phyloP scores from a whole-genome alignment of 1,140 invertebrate species.

The Eciton burchellii region DNA sequence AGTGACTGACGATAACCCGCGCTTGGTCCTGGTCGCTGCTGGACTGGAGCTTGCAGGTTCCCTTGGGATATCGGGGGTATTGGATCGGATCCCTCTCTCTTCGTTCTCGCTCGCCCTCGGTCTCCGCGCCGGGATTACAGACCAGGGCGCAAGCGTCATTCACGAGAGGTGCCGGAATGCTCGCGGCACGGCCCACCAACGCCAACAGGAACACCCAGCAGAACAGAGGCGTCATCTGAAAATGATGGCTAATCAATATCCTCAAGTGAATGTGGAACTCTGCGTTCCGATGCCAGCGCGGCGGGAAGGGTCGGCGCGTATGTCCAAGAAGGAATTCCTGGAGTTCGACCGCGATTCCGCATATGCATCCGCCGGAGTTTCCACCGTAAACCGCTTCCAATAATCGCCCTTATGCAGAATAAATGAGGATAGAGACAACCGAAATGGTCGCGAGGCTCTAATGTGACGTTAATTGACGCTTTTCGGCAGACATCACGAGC shows the following conservation, averaged over 20 bases:
- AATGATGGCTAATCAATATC: conserved; percentile 85
- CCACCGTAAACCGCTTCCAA: background rate
- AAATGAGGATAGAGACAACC: background rate
- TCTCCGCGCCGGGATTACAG: conserved; percentile 48
- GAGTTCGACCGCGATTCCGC: conserved; percentile 15
- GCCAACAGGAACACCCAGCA: conserved; percentile 77
- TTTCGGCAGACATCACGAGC: too few species aligned
- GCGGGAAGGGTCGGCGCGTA: conserved; percentile 49
- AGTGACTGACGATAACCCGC: conserved; percentile 64
- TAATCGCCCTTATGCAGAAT: background rate
- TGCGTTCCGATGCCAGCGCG: conserved; percentile 63
- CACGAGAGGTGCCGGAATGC: conserved; percentile 51
- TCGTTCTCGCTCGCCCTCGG: conserved; percentile 6
- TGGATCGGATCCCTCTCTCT: conserved; percentile 3
- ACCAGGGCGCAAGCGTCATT: conserved; percentile 71
- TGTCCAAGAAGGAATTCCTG: conserved; percentile 63
- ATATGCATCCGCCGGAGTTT: background rate
- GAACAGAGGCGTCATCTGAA: conserved; percentile 81
- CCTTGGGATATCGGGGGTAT: conserved; percentile 37
- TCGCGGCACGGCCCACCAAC: conserved; percentile 76
- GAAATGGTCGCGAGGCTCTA: background rate
- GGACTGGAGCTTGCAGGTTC: conserved; percentile 59
- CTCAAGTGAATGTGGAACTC: conserved; percentile 61
- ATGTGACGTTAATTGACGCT: conserved; percentile 17
- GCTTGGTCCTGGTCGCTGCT: conserved; percentile 53